Conservation (phyloP, 2,888 invertebrate species). For the Crematogaster levior region DNA sequence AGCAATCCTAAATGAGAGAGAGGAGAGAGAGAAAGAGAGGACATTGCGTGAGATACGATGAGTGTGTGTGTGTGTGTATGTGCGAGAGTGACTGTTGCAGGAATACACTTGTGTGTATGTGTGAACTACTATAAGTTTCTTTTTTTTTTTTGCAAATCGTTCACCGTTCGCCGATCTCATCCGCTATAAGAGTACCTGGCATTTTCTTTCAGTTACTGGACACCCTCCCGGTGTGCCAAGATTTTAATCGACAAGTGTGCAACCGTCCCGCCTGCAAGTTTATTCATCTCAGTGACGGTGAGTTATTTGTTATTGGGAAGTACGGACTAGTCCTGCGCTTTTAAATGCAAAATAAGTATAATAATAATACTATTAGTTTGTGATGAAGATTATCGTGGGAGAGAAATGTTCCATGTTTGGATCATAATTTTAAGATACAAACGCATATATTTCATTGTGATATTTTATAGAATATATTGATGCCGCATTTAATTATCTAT, state of each 20-base stretch:
- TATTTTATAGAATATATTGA: not conserved
- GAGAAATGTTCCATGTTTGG: not conserved
- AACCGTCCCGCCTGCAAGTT: conserved; percentile 99
- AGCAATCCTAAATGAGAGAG: conserved; percentile 8
- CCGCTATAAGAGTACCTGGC: conserved; percentile 79
- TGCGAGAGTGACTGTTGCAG: conserved; percentile 33
- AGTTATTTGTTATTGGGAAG: conserved; percentile 78
- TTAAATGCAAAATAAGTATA: not conserved
- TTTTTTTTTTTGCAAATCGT: conserved; percentile 61
- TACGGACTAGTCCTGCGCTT: not conserved
- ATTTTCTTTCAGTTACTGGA: conserved; percentile 97
- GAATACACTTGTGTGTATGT: conserved; percentile 34
- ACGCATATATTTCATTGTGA: not conserved
- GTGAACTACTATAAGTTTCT: conserved; percentile 67
- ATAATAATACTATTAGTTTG: no score
- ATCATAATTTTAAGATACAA: not conserved
- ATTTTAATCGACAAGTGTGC: conserved; percentile 99
- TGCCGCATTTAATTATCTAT: not conserved
- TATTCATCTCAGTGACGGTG: conserved; percentile 99
- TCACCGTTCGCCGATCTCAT: conserved; percentile 48
- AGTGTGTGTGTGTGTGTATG: conserved; percentile 50
- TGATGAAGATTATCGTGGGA: not conserved
- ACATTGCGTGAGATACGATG: conserved; percentile 53
- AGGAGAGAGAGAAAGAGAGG: not conserved
- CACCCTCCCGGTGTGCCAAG: conserved; percentile 99